Conservation (phyloP, 2,888 invertebrate genomes). For the Amaurobius ferox region DNA sequence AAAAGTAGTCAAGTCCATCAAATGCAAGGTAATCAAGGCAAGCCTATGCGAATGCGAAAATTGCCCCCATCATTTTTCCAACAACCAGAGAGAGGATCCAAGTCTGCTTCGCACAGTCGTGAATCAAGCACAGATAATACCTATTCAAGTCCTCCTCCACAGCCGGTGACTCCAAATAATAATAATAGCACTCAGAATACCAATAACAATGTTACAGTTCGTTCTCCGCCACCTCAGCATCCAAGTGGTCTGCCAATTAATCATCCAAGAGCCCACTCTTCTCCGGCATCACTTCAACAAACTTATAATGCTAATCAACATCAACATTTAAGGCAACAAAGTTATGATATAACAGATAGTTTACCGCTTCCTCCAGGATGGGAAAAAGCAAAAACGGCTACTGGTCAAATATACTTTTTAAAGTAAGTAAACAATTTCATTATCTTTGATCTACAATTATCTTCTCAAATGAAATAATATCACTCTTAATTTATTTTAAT, state of each 20-base stretch:
- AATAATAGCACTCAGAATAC: neutral
- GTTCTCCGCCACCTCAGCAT: conserved; percentile 50
- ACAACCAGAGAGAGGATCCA: conserved; percentile 94
- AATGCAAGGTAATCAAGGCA: conserved; percentile 88
- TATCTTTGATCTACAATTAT: no score
- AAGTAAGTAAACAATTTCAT: conserved; percentile 64
- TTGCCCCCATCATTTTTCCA: conserved; percentile 98
- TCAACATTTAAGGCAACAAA: conserved; percentile 79
- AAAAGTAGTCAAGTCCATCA: conserved; percentile 87
- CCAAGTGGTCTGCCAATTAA: conserved; percentile 81
- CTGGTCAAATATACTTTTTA: conserved; percentile 78
- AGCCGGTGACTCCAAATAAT: conserved; percentile 7
- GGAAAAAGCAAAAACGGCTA: conserved; percentile 78
- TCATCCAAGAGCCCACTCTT: conserved; percentile 96
- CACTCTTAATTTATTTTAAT: no score
- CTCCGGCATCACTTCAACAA: conserved; percentile 96
- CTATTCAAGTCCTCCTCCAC: conserved; percentile 74
- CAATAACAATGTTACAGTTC: conserved; percentile 19
- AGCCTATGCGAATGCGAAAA: conserved; percentile 96
- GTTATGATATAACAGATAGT: conserved; percentile 77
- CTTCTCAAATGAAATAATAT: no score
- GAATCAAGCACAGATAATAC: conserved; percentile 90
- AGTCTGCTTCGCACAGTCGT: conserved; percentile 93
- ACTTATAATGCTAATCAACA: conserved; percentile 81
- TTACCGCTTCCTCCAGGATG: conserved; percentile 79